Conservation (phyloP, 2,888 invertebrate species). For the Dyspetes luteomarginatus region DNA sequence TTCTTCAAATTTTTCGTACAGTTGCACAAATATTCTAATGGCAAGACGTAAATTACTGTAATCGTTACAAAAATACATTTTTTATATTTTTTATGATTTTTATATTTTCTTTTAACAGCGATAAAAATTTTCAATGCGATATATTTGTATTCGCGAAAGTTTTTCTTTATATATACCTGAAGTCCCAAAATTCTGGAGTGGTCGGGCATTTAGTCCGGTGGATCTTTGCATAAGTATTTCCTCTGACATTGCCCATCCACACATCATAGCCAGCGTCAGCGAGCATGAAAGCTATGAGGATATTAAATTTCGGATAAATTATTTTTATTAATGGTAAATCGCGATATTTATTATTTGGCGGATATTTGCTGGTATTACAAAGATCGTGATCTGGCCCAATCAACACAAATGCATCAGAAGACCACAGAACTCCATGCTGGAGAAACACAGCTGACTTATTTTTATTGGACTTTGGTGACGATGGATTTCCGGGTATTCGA, state of each 20-base stretch:
- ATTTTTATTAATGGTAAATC: neutral
- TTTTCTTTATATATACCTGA: slow-evolving; percentile 81
- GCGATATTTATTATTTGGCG: too few relatives aligned
- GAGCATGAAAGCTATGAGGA: slow-evolving; percentile 84
- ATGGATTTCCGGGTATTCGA: slow-evolving; percentile 74
- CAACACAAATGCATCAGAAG: slow-evolving; percentile 78
- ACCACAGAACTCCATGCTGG: slow-evolving; percentile 74
- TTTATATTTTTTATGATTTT: too few relatives aligned
- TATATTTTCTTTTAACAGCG: too few relatives aligned
- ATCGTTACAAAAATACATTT: neutral
- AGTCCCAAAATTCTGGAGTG: slow-evolving; percentile 85
- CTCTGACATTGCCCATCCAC: slow-evolving; percentile 86
- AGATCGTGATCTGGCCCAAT: slow-evolving; percentile 75
- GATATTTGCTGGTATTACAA: too few relatives aligned
- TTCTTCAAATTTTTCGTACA: too few relatives aligned
- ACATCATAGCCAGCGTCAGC: slow-evolving; percentile 87
- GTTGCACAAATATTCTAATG: too few relatives aligned
- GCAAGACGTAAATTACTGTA: too few relatives aligned
- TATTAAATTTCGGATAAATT: neutral
- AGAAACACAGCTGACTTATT: slow-evolving; percentile 74
- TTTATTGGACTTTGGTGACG: slow-evolving; percentile 57
- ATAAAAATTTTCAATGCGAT: too few relatives aligned
- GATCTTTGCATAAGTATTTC: slow-evolving; percentile 83
- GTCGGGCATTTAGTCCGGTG: slow-evolving; percentile 83
- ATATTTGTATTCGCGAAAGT: neutral